Evolutionary conservation across 2,888 invertebrate genomes (phyloP).

Genomic region (Synergus itoensis): DNA sequence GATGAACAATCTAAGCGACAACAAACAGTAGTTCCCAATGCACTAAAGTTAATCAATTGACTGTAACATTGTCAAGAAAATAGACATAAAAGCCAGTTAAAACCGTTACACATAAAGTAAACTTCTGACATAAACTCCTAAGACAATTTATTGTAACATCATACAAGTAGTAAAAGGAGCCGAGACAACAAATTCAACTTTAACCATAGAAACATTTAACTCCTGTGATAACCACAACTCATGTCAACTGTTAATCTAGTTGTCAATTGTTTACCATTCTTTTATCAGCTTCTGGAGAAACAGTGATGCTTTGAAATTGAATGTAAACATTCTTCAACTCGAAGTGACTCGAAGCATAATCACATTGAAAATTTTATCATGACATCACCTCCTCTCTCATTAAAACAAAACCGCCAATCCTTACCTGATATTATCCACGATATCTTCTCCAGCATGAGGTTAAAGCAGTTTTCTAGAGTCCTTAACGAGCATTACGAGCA

Average conservation of each 20-base stretch:
- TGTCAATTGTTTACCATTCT: not conserved
- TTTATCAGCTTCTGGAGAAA: not conserved
- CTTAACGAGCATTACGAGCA: conserved; percentile 12
- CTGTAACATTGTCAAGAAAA: not conserved
- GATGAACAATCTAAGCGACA: not conserved
- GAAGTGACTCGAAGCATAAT: not conserved
- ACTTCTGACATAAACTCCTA: not conserved
- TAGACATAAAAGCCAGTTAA: not conserved
- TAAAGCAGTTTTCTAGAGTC: not conserved
- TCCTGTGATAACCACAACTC: not conserved
- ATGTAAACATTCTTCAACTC: not conserved
- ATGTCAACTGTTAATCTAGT: not conserved
- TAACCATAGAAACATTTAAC: not conserved
- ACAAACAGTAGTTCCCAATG: not conserved
- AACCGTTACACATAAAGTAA: not conserved
- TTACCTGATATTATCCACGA: conserved; percentile 30
- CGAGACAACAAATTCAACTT: not conserved
- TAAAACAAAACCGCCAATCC: not conserved
- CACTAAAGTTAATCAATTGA: not conserved
- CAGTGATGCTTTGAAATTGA: not conserved
- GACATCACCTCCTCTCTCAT: not conserved
- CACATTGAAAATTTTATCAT: not conserved
- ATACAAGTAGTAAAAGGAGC: not conserved
- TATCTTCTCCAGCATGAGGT: conserved; percentile 34
- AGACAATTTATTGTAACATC: not conserved